These are phyloP conservation scores for Heterocephalus glaber DNA, from an alignment of 2,113 vertebrate species.

Conservation along the genomic window DNA sequence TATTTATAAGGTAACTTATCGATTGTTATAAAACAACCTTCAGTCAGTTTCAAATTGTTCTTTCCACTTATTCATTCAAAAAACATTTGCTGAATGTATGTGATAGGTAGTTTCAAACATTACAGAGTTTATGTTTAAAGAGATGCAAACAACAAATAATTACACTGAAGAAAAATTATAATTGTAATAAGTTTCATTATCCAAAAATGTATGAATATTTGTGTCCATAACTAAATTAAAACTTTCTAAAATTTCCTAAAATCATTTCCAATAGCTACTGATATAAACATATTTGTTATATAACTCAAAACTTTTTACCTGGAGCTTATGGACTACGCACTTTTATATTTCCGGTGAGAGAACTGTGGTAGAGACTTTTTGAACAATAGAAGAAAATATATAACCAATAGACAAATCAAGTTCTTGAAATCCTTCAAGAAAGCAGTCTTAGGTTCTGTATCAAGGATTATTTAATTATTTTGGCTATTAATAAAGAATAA, in stretches of 20 bases:
- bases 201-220: slow-evolving; percentile 13
- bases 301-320: not conserved
- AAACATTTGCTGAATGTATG: not conserved
- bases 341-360: not conserved
- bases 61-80: slow-evolving; percentile 33
- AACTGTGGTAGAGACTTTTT: not conserved
- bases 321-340: not conserved
- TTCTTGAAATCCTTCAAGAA: not conserved
- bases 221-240: slow-evolving; percentile 12
- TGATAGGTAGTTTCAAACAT: not conserved
- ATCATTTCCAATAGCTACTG: slow-evolving; percentile 25
- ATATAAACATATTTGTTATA: not conserved
- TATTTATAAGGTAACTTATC: not conserved
- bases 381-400: slow-evolving; percentile 33
- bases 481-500: slow-evolving; percentile 3
- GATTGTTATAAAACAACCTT: slow-evolving; percentile 29
- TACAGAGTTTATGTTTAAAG: not conserved
- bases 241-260: slow-evolving; percentile 24
- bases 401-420: not conserved
- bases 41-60: slow-evolving; percentile 8
- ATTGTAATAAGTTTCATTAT: not conserved
- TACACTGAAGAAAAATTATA: slow-evolving; percentile 38
- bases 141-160: slow-evolving; percentile 16
- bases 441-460: not conserved
- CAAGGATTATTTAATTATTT: not conserved